Evolutionary conservation across 2,888 invertebrate species (phyloP), one percentile per base, ranked within the genome.

Genomic region (Macrophya annulata): DNA sequence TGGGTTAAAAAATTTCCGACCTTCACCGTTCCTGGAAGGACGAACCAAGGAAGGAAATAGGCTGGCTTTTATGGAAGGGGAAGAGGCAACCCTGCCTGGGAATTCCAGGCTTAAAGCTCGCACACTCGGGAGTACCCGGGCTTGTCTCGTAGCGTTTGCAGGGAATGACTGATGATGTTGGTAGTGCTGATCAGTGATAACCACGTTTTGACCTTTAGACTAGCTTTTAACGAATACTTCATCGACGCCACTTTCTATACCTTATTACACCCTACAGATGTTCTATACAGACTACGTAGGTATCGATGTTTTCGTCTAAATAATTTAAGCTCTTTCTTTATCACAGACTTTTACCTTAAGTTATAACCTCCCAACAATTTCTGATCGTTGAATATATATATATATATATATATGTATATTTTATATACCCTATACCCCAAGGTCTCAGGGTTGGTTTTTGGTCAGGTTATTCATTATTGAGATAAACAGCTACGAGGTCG

Each of bases 181-280:
- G 59, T 62, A 15, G 17, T 43, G 59, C 62, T 81, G 81, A 81
- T 81, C 81, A 62, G 59, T 21, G 81, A 81, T 81, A 81, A 62
- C 81, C 81, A 81, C 81, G 81, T 81, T 81, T 81, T 62, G 81
- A 62, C 81, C 81, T 62, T 62, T 43, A 43, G 51, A 81, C 62
- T 25, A 81, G 51, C 81, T 81, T 81, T 81, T 51, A 62, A n/a
- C 77, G 77, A 51, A 77, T 51, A 51, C 31, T 55, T 37, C 31
- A 51, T 74, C 31, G 77, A 51, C 17, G 77, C 25, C 31, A 8
- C 77, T 77, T 68, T 68, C 31, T 37, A 37, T 17, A 37, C 31
- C 68, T 17, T 37, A 37, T 31, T 68, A 37, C 37, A 37, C 15
- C 37, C 68, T 17, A 5, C 68, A 6, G 37, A 37, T 15, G 6